Evolutionary conservation across 2,113 vertebrate genomes (phyloP), one percentile per base, ranked within the genome.

Genomic region (Corvus moneduloides): DNA sequence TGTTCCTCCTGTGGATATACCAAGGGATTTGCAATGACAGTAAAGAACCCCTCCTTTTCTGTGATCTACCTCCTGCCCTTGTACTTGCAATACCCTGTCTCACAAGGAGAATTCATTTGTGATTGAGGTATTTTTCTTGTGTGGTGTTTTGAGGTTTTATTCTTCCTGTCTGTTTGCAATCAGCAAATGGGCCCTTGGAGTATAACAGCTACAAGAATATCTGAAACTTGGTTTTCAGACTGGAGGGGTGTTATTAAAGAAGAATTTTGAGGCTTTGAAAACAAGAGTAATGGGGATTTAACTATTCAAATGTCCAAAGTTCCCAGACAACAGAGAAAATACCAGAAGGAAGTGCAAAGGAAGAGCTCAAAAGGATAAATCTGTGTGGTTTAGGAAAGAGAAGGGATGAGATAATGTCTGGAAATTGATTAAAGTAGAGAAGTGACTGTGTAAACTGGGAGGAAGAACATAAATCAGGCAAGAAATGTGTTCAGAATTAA

Each of bases 391-490:
- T 61, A 68, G 20, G 13, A 61, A 91, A 76, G 41, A 48, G 20
- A 58, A 82, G 12, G 67, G 67, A 85, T 91, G 87, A 96, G 87
- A 85, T 73, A 87, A 67, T 0, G 48, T 91, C 94, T 94, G 54
- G 37, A 92, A 95, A 90, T 7, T 76, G 62, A 93, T 95, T 58
- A 43, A 91, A 87, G 61, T 11, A 46, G 32, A 87, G n/a, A 89
- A 95, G 10, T 4, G 19, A 72, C 52, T 66, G 28, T 32, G 59
- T 84, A 81, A 92, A 91, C 55, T 54, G 55, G 26, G 88, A 87
- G 35, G 17, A 78, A 78, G 41, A 61, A 10, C 59, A 94, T 93
- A 89, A 94, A 94, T 96, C 46, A 94, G 41, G 58, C 87, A 61
- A 85, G 54, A 93, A 76, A 85, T 79, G 39, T 84, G 39, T 63